phyloP scores from a whole-genome alignment of 2,113 vertebrate genomes.

The Willisornis vidua region DNA sequence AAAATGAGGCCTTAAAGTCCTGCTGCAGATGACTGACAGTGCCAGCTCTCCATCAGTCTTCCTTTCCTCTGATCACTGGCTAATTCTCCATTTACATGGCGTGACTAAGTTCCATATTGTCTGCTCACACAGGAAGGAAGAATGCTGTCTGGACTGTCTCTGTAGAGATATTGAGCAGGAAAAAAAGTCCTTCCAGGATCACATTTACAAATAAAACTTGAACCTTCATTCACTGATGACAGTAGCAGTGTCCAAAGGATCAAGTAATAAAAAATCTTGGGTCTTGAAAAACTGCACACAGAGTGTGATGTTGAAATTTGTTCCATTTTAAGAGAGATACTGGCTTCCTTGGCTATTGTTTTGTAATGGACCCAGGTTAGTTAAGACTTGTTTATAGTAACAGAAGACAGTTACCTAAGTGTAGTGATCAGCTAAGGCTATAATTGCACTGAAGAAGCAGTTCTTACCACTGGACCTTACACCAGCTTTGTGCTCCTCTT shows the following conservation, averaged over 20 bases:
- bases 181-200: neutral
- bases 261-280: neutral
- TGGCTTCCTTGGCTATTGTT: neutral
- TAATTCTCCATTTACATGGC: conserved; percentile 60
- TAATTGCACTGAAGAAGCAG: neutral
- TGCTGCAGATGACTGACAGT: conserved; percentile 59
- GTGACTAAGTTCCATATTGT: conserved; percentile 59
- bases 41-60: conserved; percentile 60
- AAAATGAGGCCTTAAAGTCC: conserved; percentile 71
- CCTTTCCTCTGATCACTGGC: conserved; percentile 49
- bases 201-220: neutral
- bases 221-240: neutral
- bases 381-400: neutral
- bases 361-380: neutral
- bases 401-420: neutral
- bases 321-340: neutral
- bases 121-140: conserved; percentile 50
- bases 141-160: neutral
- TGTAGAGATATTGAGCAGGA: neutral
- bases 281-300: neutral
- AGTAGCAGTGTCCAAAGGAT: neutral
- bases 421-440: neutral
- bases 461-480: neutral
- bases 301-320: neutral
- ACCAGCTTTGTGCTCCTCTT: neutral